phyloP scores from a whole-genome alignment of 2,797 vertebrate species.

The Dromococcyx pavoninus region DNA sequence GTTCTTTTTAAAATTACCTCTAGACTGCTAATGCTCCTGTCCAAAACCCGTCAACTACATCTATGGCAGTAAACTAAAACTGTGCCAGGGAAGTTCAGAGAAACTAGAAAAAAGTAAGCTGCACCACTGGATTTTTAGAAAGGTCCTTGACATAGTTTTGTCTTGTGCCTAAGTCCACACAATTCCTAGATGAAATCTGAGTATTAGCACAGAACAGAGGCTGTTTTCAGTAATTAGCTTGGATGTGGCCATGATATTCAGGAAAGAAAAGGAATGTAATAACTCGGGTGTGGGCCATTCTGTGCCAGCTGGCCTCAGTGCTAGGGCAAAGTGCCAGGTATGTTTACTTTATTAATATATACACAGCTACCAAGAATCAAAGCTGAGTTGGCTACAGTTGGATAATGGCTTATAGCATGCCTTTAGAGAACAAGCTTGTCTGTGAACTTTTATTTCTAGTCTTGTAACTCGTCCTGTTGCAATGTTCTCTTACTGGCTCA shows the following conservation, averaged over 20 bases:
- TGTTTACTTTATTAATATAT: neutral
- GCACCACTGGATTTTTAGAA: neutral
- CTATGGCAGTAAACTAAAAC: neutral
- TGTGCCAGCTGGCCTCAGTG: neutral
- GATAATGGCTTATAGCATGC: neutral
- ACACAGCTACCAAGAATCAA: neutral
- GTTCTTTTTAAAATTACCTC: neutral
- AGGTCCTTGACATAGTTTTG: neutral
- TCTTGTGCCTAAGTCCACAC: neutral
- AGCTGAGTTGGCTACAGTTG: neutral
- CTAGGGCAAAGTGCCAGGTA: neutral
- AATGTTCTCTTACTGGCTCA: neutral
- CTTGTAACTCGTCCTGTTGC: neutral
- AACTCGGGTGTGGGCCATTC: neutral
- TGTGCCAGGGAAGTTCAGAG: neutral
- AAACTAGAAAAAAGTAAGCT: neutral
- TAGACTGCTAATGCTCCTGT: neutral
- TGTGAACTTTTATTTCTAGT: neutral
- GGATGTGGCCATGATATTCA: neutral
- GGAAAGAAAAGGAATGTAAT: neutral
- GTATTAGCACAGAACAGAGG: neutral
- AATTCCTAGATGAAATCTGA: neutral
- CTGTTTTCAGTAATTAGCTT: neutral
- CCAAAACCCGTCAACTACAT: neutral
- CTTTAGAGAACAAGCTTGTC: neutral